Base-by-base conservation (phyloP, 64 coral and sea anemone genomes). In the Porites australiensis region DNA sequence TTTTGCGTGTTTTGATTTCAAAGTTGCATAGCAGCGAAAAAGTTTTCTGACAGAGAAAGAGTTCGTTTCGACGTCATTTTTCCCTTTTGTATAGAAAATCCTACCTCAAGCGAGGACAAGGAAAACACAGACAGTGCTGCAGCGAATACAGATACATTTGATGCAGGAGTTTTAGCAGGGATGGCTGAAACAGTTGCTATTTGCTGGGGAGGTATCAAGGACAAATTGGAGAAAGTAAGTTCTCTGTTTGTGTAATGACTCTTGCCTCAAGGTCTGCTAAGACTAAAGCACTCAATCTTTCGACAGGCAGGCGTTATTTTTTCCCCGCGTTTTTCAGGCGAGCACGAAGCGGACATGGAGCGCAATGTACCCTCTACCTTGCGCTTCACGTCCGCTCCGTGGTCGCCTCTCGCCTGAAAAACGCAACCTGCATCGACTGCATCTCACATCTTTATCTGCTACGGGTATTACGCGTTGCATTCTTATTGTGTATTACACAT, bases 181-280 rank as follows among this genome's bases (percentile, higher is more conserved):
- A 70, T 99, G 65, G 83, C 93, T 13, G 98, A 99, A 72, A 99
- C 98, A 6, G 70, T 96, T 49, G 94, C 91, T 15, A 99, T 99
- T 57, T 89, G 91, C 46, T 99, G 98, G 98, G 88, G 88, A 82
- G 98, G 88, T 14, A 91, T 96, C 48, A 96, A 99, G 45, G 94
- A 99, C 79, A 92, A 99, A 77, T 60, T 99, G 51, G 86, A 94
- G 47, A 91, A 94, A 88, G 98, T 93, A 77, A 1, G 4, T 37
- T 70, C 4, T 57, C 9, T 46, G 13, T n/a, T 37, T 37, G 27
- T 37, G 27, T 37, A 37, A 37, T 37, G 27, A 37, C 27, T 37
- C 0, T 37, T 37, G 27, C 27, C 27, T 37, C 27, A 37, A 37
- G 27, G 27, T 37, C 27, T 37, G 27, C 27, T 37, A 37, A 37